These are phyloP conservation scores for Triplophysa bombifrons DNA, from an alignment of 2,797 vertebrate genomes.

Conservation along the genomic window DNA sequence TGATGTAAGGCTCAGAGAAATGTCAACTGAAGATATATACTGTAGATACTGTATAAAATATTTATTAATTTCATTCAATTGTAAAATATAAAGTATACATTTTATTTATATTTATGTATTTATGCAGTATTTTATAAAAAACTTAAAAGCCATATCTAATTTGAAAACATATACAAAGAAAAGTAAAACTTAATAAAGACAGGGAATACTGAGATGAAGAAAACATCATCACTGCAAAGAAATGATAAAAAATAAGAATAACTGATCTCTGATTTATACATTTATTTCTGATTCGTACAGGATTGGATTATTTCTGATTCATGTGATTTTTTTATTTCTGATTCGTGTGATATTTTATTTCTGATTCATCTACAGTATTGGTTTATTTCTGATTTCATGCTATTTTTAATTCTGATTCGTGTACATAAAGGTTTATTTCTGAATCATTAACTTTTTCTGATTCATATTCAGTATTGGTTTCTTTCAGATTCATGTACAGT, in stretches of 20 bases:
- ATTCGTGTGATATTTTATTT: neutral
- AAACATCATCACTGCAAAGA: neutral
- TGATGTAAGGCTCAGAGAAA: neutral
- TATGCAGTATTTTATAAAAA: no score
- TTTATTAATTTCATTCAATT: neutral
- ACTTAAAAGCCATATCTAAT: neutral
- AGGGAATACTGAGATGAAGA: no score
- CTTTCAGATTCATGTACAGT: no score
- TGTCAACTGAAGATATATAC: neutral
- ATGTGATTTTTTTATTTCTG: neutral
- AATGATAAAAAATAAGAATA: no score
- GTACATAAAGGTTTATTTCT: neutral
- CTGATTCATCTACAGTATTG: neutral
- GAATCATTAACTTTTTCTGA: neutral
- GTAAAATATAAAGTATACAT: neutral
- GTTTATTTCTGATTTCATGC: no score
- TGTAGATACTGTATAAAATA: neutral
- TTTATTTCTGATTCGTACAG: no score
- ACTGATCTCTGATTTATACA: no score
- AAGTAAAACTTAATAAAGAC: neutral
- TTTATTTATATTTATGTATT: no score
- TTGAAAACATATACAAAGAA: neutral
- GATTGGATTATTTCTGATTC: no score
- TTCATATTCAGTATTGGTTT: neutral
- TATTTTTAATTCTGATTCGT: neutral